Base-by-base conservation (phyloP, 2,888 invertebrate species). In the Orchestes rusci region DNA sequence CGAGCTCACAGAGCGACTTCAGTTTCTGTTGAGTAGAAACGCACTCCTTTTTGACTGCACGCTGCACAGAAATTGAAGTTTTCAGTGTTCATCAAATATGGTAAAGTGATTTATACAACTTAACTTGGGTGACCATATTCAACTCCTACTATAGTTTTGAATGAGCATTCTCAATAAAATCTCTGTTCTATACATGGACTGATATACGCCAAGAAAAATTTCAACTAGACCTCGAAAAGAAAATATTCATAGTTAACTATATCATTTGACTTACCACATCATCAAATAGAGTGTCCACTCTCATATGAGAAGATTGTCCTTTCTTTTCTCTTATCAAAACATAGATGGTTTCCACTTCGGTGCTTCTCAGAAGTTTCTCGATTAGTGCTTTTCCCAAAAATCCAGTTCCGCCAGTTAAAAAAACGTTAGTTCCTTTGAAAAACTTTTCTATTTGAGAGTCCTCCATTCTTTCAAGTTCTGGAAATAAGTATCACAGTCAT, bases 271-370 rank as follows among this genome's bases (percentile, higher is more conserved):
- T 62, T 56, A 66, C 84, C 28, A 76, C 73, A 57, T 83, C 81
- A 12, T 80, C 77, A 49, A 84, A 80, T 16, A 84, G 71, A 52
- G 78, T 75, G 5, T 80, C 80, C 43, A 83, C 67, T 46, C 85
- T 73, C 1, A 79, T 73, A 53, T 78, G 74, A 10, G 78, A 72
- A 53, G 79, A 76, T 63, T 81, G 79, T 0, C 70, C 82, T 63
- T 73, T 73, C 58, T 79, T 79, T 31, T 71, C 63, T 33, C 79
- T 65, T 18, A 78, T 66, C 33, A 79, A 60, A 19, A 79, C 56
- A 56, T 73, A 79, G 46, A 79, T 67, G 2, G 70, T 67, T 27
- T 58, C 53, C 2, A 60, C 57, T 10, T 62, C 59, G 1, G 64
- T 65, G 29, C 70, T 68, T 39, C 79, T 68, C n/a, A 79, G 61